Evolutionary conservation across 2,797 vertebrate genomes (phyloP), one percentile per base, ranked within the genome.

Genomic region (Chelidonichthys spinosus): DNA sequence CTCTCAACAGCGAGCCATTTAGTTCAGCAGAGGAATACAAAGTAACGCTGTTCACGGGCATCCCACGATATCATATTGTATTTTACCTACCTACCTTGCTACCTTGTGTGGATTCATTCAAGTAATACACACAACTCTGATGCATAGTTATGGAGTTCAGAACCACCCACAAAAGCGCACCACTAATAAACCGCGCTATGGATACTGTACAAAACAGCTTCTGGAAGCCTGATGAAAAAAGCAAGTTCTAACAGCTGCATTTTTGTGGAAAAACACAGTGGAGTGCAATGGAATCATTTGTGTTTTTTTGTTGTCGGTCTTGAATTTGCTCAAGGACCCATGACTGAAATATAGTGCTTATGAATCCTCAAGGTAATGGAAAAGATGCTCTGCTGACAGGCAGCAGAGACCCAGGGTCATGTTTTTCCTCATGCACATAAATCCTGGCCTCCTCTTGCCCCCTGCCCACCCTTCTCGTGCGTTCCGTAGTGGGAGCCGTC

Each of bases 311-410:
- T 78, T 25, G 74, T 81, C 60, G 0, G 52, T 84, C 63, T 66
- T 52, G 76, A 61, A 78, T 84, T 83, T 74, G 60, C 62, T 88
- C 87, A 90, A 89, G 90, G 87, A 81, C 80, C 80, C 52, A 46
- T 69, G 79, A 71, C 74, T 91, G 87, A 93, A 90, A 90, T 92
- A 92, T 79, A 62, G 85, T 17, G 42, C 77, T 69, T 78, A 72
- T 87, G 86, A 89, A 87, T 87, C 86, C 63, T 88, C 87, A 87
- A 90, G 89, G 87, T 92, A 91, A 93, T 91, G 85, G 89, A 87
- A 90, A 90, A 88, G 87, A 91, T 91, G 88, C 82, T 83, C 69
- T 63, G 43, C 67, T 89, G 87, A 90, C 90, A 90, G 85, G 76
- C 75, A 70, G 79, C 79, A 76, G 78, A 86, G 85, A 79, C 84